These are phyloP conservation scores for Mormyrops attenuatus DNA, from an alignment of 2,797 vertebrate genomes.

Conservation along the genomic window DNA sequence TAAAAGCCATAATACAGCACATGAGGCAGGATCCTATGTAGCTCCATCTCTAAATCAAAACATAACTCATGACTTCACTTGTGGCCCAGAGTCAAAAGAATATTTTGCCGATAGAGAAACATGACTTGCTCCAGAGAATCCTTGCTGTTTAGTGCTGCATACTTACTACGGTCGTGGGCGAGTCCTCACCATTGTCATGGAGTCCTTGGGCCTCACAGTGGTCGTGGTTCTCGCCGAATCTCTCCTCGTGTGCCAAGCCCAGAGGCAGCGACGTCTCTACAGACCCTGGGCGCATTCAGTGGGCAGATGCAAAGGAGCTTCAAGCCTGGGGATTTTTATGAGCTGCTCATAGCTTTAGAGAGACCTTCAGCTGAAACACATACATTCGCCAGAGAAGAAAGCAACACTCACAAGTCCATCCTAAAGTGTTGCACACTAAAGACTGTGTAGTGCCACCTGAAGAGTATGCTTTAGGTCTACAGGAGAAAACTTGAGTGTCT, in stretches of 20 bases:
- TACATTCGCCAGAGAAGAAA: background rate
- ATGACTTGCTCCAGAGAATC: background rate
- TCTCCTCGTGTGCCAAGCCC: constrained; percentile 20
- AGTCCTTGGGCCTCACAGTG: background rate
- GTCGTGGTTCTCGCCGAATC: background rate
- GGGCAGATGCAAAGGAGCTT: constrained; percentile 50
- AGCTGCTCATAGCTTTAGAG: background rate
- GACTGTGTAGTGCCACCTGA: background rate
- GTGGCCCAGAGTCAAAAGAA: background rate
- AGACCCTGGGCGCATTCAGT: constrained; percentile 37
- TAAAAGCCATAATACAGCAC: background rate
- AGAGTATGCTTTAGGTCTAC: background rate
- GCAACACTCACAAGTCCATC: background rate
- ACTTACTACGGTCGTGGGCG: constrained; percentile 16
- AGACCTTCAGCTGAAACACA: background rate
- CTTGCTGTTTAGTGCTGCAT: background rate
- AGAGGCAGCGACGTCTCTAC: constrained; percentile 25
- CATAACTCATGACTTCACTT: background rate
- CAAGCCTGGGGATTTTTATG: constrained; percentile 25
- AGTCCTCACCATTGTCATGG: background rate
- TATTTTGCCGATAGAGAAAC: background rate
- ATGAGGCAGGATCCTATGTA: background rate
- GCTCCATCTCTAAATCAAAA: background rate
- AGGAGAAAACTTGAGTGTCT: background rate
- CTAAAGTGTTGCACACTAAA: background rate